Evolutionary conservation across 2,888 invertebrate species (phyloP).

Genomic region (Hoplodrina ambigua): DNA sequence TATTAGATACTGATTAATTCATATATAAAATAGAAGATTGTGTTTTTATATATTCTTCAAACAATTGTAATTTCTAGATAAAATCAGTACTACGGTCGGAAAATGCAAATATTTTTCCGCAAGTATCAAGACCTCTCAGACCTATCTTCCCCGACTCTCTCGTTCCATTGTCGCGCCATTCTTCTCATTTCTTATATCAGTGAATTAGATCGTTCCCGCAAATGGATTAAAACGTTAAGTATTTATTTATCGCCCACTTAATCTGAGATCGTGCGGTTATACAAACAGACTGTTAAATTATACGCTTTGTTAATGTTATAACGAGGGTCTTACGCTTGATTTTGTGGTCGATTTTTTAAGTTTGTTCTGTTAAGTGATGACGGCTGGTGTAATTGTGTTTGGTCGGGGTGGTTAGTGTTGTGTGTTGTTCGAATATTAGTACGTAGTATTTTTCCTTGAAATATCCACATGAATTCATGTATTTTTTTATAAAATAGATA

Average conservation of each 20-base stretch:
- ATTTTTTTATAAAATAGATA: no score
- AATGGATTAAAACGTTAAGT: constrained; percentile 88
- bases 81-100: neutral
- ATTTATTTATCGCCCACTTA: constrained; percentile 87
- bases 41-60: no score
- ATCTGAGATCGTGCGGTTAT: constrained; percentile 83
- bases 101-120: neutral
- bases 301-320: constrained; percentile 79
- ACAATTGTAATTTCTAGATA: no score
- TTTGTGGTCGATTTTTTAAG: constrained; percentile 61
- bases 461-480: no score
- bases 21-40: no score
- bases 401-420: constrained; percentile 30
- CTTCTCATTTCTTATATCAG: constrained; percentile 78
- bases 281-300: constrained; percentile 86
- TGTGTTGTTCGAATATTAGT: constrained; percentile 12
- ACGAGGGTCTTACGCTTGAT: constrained; percentile 61
- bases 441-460: neutral
- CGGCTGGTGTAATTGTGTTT: constrained; percentile 59
- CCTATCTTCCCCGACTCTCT: constrained; percentile 21
- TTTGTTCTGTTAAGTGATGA: constrained; percentile 56
- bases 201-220: constrained; percentile 82
- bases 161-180: constrained; percentile 73
- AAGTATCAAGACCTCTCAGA: constrained; percentile 68
- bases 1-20: no score